Evolutionary conservation across 1,140 invertebrate species (phyloP), one percentile per base, ranked within the genome.

Genomic region (Drosophila arizonae): DNA sequence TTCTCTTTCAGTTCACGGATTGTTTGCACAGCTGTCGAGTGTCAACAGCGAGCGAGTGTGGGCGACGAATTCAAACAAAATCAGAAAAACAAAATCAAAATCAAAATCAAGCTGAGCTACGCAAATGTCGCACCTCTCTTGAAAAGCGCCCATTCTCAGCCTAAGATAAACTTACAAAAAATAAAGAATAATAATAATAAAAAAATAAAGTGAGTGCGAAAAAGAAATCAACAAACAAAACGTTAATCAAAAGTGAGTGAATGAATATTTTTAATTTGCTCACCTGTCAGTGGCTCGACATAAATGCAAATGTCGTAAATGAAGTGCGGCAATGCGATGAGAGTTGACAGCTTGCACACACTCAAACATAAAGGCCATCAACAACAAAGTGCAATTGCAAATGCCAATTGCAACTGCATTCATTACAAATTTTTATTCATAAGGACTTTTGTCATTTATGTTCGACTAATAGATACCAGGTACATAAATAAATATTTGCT

Each of bases 271-370:
- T 68, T 72, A 68, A 72, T 67, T 72, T 55, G 69, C 69, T 65
- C 50, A 43, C 26, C 73, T 80, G 77, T 74, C 81, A 86, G 62
- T 85, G 72, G 48, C 68, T 82, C 24, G 71, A 60, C 80, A 77
- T 86, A 72, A 81, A 84, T 84, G 81, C 81, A 77, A 84, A 86
- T 84, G 81, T 81, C 73, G 81, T 86, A 81, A 81, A 81, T 82
- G 79, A 81, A 81, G 79, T 84, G 58, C 55, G n/a, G 21, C 9
- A 68, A 28, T 69, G 43, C 28, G 30, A 60, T 60, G 43, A 60
- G 26, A 60, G 57, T 26, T 48, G 64, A 73, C 63, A 66, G 80
- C 15, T 67, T 39, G 46, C 54, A 68, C 67, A 72, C 52, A 13
- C 15, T 15, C 48, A 46, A 17, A 60, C 46, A 52, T 15, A 51